phyloP scores from a whole-genome alignment of 2,797 vertebrate species.

The Alosa sapidissima region DNA sequence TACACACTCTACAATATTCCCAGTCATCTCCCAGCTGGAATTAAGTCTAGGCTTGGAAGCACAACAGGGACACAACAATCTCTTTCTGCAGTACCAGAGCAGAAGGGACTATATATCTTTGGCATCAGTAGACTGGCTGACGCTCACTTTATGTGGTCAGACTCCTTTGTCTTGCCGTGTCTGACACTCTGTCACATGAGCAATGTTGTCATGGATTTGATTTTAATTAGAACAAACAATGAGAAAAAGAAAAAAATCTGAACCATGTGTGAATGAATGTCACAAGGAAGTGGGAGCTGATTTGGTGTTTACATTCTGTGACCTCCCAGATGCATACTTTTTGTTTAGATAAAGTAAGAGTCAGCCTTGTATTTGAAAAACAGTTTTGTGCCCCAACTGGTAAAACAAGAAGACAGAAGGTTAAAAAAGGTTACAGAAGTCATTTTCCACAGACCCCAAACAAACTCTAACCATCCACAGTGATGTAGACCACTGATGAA shows the following conservation, averaged over 20 bases:
- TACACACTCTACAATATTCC: neutral
- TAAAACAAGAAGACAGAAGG: neutral
- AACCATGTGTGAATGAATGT: neutral
- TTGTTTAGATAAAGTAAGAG: neutral
- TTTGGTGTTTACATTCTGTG: neutral
- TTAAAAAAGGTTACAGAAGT: neutral
- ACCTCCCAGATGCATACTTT: neutral
- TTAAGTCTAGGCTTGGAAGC: neutral
- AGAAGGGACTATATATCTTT: neutral
- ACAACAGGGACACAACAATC: neutral
- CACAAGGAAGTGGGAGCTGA: neutral
- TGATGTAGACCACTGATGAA: neutral
- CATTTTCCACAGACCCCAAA: neutral
- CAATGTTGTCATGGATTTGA: neutral
- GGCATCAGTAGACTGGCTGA: neutral
- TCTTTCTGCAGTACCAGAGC: neutral
- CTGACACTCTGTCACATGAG: neutral
- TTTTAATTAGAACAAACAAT: too few relatives aligned
- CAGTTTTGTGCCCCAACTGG: neutral
- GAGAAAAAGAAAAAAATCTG: too few relatives aligned
- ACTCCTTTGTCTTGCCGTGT: neutral
- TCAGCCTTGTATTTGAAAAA: too few relatives aligned
- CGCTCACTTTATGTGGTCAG: neutral
- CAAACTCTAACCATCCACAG: neutral
- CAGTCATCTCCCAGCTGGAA: neutral